These are phyloP conservation scores for Thaleichthys pacificus DNA, from an alignment of 2,797 vertebrate genomes.

Conservation along the genomic window DNA sequence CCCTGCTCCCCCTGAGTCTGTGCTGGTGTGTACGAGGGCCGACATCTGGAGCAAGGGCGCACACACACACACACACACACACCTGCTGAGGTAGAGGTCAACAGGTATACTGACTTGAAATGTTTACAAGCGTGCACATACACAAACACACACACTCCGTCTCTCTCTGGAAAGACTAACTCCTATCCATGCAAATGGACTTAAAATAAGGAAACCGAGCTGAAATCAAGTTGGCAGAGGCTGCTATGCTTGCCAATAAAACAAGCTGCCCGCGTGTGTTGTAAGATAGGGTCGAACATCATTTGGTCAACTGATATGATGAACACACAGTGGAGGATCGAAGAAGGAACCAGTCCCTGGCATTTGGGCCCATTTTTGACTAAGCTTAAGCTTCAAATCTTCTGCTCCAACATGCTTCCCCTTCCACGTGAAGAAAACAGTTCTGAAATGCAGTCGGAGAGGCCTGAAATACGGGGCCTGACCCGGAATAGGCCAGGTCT, in stretches of 20 bases:
- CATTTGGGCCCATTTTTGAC: no score
- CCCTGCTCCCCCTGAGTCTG: slow-evolving; percentile 27
- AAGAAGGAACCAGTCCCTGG: background rate
- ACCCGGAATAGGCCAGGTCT: background rate
- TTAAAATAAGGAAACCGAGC: slow-evolving; percentile 28
- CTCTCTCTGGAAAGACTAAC: slow-evolving; percentile 21
- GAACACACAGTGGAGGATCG: background rate
- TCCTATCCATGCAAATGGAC: slow-evolving; percentile 26
- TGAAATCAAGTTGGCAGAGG: slow-evolving; percentile 9
- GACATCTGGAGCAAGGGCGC: slow-evolving; percentile 27
- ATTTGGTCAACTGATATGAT: background rate
- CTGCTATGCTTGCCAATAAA: slow-evolving; percentile 8
- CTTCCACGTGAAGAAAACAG: background rate
- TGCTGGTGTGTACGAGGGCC: background rate
- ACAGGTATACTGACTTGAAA: background rate
- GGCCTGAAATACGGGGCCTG: no score
- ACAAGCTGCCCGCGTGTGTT: background rate
- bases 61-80: slow-evolving; percentile 12
- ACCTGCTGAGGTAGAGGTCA: slow-evolving; percentile 11
- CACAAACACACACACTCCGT: slow-evolving; percentile 1
- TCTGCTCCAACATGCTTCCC: no score
- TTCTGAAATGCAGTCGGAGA: background rate
- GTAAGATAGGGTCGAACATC: background rate
- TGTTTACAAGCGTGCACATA: background rate
- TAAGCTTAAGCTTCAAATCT: no score